Base-by-base conservation (phyloP, 2,113 vertebrate genomes). In the Actinemys pallida region DNA sequence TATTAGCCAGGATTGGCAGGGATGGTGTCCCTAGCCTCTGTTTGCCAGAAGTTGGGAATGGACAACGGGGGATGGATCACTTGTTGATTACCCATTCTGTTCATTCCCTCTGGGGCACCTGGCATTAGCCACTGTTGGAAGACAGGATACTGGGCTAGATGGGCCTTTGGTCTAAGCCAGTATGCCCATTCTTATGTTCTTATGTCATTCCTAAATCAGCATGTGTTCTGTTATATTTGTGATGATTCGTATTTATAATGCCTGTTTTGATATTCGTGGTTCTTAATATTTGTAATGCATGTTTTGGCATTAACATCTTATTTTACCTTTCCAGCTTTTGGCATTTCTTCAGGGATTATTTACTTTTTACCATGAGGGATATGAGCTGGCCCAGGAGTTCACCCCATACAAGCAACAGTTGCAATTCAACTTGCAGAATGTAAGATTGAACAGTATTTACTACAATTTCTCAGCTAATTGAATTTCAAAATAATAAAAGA, bases 321-420 rank as follows among this genome's bases (percentile, higher is more conserved):
- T 92, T 93, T 94, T 96, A 62, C 94, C 87, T 97, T 97, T 97
- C 65, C 98, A 99, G 99, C 99, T 99, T 88, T 97, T 99, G 98
- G 99, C 99, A 4, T 99, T 99, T 97, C 99, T 99, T 90, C 99
- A 99, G 97, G 99, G 99, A 27, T 96, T 99, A 94, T 99, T 99
- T 98, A 99, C 99, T 1, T 99, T 99, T 98, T 99, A 99, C 98
- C 99, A 99, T 22, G 99, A 99, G 98, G 99, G 99, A 96, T 99
- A 99, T 69, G 99, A 99, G 96, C 98, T 99, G 93, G 99, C 99
- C 90, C 99, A 99, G 87, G 99, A 99, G 93, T 99, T 99, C 94
- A 99, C 99, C 57, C 99, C 99, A 0, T 99, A 99, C 97, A 99
- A 99, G 95, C 99, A 99, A 69, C 99, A 99, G 97, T 98, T 99